Evolutionary conservation across 2,888 invertebrate species (phyloP).

Genomic region (Stramonita haemastoma): DNA sequence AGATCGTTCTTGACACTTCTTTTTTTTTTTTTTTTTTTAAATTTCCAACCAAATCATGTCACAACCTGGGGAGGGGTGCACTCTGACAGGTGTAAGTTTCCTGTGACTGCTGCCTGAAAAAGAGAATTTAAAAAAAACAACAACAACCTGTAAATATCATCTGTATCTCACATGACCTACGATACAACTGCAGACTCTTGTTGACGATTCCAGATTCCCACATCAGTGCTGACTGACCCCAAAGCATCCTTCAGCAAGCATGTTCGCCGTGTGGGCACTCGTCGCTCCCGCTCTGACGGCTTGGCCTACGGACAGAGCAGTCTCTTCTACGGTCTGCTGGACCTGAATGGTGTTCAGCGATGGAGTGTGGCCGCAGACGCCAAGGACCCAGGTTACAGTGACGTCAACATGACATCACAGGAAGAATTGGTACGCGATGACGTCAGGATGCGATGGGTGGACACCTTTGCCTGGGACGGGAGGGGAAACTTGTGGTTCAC

Average conservation of each 20-base stretch:
- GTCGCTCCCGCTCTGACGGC: conserved; percentile 59
- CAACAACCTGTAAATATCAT: no score
- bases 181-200: no score
- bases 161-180: no score
- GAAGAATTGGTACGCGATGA: conserved; percentile 45
- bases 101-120: no score
- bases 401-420: conserved; percentile 51
- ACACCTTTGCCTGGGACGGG: conserved; percentile 60
- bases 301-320: conserved; percentile 59
- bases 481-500: conserved; percentile 65
- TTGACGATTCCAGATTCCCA: conserved; percentile 54
- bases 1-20: no score
- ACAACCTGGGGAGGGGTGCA: no score
- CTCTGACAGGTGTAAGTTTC: no score
- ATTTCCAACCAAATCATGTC: no score
- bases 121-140: no score
- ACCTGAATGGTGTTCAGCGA: conserved; percentile 58
- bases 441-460: conserved; percentile 62
- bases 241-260: conserved; percentile 34
- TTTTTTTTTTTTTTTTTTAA: no score
- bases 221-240: conserved; percentile 52
- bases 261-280: conserved; percentile 57
- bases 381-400: conserved; percentile 48
- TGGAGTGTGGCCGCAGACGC: conserved; percentile 56
- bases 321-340: conserved; percentile 61